Evolutionary conservation across 1,140 invertebrate genomes (phyloP), one percentile per base, ranked within the genome.

Genomic region (Tetranychus urticae): DNA sequence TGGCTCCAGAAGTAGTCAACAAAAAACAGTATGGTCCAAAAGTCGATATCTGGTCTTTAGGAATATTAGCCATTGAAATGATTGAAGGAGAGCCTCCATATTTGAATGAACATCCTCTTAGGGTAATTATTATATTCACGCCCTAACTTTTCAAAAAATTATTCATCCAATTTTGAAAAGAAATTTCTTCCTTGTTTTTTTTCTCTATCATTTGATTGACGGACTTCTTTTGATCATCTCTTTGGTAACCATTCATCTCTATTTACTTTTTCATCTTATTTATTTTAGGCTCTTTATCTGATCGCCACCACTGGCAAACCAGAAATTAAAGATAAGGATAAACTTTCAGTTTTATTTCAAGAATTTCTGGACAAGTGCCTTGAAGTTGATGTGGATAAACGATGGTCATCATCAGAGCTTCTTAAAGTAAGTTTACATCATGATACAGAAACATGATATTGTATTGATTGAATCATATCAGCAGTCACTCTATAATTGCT

Each of bases 291-390:
- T 52, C 76, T 98, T 57, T 98, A 99, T 78, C 79, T 98, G 66
- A 99, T 99, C 69, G 94, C 94, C 55, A 98, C 94, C 4, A 97
- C 98, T 75, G 96, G 94, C 35, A 97, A 97, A 74, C 96, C 96
- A 12, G 92, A 97, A 71, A 97, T 98, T 68, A 96, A 97, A 72
- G 90, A 96, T 69, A 88, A 93, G 70, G 89, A 97, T 63, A 94
- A 93, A 74, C 75, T 98, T 52, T 91, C 90, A 47, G 79, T 81
- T 62, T 82, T 88, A 66, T 98, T 99, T 79, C 90, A 96, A 77
- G 90, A 97, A 75, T 98, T 99, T 76, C 80, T 99, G 63, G 94
- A 98, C 75, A 83, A 88, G 72, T 97, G 93, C 79, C 79, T 99
- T 66, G 93, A 97, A 74, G 92, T 97, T 31, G 90, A 97, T 72